Conservation (phyloP, 2,113 vertebrate genomes). For the Corapipo altera region DNA sequence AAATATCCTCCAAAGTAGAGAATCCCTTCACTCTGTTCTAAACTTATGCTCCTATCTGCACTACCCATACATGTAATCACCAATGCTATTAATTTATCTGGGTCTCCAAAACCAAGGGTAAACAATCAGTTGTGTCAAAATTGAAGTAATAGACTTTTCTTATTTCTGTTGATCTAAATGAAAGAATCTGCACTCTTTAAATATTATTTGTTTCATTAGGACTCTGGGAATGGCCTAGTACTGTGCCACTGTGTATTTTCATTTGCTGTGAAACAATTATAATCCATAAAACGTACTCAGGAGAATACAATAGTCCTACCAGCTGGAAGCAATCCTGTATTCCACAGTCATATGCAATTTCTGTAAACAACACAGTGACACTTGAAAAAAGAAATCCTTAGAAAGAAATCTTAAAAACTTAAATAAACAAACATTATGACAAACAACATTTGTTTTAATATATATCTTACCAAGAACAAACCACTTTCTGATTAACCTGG, state of each 20-base stretch:
- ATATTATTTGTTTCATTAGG: neutral
- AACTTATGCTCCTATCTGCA: neutral
- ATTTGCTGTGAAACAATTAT: constrained; percentile 31
- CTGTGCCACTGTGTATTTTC: constrained; percentile 27
- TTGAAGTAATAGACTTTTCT: neutral
- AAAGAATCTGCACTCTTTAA: neutral
- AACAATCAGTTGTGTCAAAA: neutral
- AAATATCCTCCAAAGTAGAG: neutral
- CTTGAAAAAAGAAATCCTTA: neutral
- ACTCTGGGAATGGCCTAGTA: neutral
- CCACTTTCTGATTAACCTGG: neutral
- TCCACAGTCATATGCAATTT: constrained; percentile 30
- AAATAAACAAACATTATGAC: neutral
- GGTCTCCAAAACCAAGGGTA: neutral
- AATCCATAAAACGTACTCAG: constrained; percentile 31
- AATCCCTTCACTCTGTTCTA: neutral
- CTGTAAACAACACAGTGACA: constrained; percentile 35
- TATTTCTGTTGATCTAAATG: neutral
- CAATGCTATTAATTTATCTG: neutral
- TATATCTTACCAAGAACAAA: neutral
- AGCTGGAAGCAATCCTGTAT: constrained; percentile 34
- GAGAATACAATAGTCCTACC: constrained; percentile 2
- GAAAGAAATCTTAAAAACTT: neutral
- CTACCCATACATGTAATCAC: neutral
- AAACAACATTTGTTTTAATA: neutral